Evolutionary conservation across 1,140 invertebrate species (phyloP).

Genomic region (Drosophila quadrilineata): DNA sequence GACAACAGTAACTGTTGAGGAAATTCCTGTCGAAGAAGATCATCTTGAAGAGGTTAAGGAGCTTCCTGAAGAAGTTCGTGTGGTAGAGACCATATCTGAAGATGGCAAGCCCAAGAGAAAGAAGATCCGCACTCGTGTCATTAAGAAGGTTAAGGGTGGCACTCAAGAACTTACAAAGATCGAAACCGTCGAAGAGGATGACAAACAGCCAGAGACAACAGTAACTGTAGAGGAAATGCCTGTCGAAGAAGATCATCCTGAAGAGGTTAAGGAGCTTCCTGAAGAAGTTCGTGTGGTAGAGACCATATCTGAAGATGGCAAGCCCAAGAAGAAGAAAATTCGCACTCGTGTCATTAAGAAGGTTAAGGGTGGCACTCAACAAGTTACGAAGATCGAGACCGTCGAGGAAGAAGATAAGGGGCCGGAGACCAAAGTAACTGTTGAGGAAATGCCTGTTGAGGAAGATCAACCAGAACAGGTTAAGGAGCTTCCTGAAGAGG

Average conservation of each 20-base stretch:
- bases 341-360: constrained; percentile 31
- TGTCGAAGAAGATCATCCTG: constrained; percentile 9
- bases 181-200: constrained; percentile 30
- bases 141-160: constrained; percentile 30
- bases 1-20: constrained; percentile 19
- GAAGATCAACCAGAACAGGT: constrained; percentile 14
- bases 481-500: constrained; percentile 64
- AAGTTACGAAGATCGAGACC: constrained; percentile 25
- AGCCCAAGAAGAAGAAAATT: constrained; percentile 22
- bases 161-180: constrained; percentile 30
- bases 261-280: constrained; percentile 23
- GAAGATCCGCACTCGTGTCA: constrained; percentile 24
- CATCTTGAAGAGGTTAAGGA: constrained; percentile 13
- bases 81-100: constrained; percentile 20
- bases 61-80: constrained; percentile 25
- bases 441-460: constrained; percentile 20
- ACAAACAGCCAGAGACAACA: constrained; percentile 18
- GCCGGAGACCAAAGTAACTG: constrained; percentile 17
- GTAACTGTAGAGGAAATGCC: constrained; percentile 21
- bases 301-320: constrained; percentile 21
- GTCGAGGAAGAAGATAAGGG: constrained; percentile 26
- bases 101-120: constrained; percentile 25
- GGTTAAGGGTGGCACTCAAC: constrained; percentile 27
- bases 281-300: constrained; percentile 23
- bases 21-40: constrained; percentile 13